Evolutionary conservation across 2,888 invertebrate species (phyloP), one percentile per base, ranked within the genome.

Genomic region (Reticulitermes lucifugus): DNA sequence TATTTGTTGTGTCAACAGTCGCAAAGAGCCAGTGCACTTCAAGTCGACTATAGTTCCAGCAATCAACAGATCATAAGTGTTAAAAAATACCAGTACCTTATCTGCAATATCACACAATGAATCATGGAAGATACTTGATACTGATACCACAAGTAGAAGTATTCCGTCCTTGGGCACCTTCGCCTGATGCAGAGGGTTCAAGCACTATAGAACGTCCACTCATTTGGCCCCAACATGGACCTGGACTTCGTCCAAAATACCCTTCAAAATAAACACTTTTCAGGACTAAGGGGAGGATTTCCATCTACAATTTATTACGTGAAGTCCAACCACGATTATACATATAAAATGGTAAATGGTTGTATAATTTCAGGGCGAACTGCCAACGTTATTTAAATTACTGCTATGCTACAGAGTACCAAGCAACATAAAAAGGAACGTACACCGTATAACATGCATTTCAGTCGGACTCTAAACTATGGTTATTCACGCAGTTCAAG

Each of bases 191-290:
- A 25, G 10, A 25, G 65, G 25, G 65, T 65, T 65, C 65, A 65
- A 65, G 65, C 65, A 65, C 65, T 65, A 25, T 65, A 65, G 0
- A n/a, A 65, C 5, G 65, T 65, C 65, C 65, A n/a, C 65, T 25
- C 65, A 10, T n/a, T 25, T 25, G n/a, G 65, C 65, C 25, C 25
- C 25, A 65, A 79, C 79, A 79, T 35, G 79, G 35, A 79, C 46
- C 79, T 79, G 79, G 79, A 51, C 79, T 51, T 2, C 43, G 22
- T 46, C 79, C 79, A 79, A 79, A n/a, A 55, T 25, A 55, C 55
- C 25, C 79, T 79, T 79, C 55, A 79, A 46, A 79, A 79, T 51
- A 79, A 79, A 79, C 79, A 79, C 79, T 79, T 79, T 75, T 51
- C 65, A 25, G 65, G 9, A 12, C n/a, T 9, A 65, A 25, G 65